Conservation (phyloP, 1,140 invertebrate species). For the Drosophila santomea region DNA sequence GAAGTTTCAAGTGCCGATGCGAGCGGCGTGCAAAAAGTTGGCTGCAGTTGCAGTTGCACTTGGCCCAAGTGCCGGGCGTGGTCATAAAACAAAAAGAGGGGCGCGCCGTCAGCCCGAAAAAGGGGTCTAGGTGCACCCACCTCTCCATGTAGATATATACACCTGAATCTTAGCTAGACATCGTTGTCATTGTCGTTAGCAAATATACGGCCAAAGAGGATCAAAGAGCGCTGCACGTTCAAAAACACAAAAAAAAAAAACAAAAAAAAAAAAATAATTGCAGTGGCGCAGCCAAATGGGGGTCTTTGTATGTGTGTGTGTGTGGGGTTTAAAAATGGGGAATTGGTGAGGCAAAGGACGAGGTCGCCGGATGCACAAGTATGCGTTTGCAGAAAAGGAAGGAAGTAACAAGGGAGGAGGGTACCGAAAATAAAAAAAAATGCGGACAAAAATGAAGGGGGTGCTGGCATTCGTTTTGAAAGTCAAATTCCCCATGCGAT, state of each 20-base stretch:
- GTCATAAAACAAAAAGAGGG: conserved; percentile 68
- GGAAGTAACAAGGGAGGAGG: background rate
- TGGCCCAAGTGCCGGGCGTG: conserved; percentile 72
- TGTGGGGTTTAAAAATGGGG: background rate
- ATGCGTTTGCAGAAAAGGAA: conserved; percentile 14
- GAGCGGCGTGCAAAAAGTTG: conserved; percentile 71
- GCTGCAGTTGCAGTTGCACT: conserved; percentile 79
- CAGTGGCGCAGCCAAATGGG: conserved; percentile 5
- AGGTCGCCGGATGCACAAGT: conserved; percentile 43
- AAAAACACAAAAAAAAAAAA: conserved; percentile 17
- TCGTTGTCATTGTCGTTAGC: conserved; percentile 75
- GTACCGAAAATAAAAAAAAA: background rate
- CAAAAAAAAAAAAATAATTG: conserved; percentile 56
- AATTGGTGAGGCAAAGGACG: conserved; percentile 18
- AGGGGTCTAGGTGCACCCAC: background rate
- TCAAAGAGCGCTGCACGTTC: conserved; percentile 69
- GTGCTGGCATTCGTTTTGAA: conserved; percentile 39
- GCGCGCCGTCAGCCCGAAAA: background rate
- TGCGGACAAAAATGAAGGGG: background rate
- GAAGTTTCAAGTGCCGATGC: conserved; percentile 71
- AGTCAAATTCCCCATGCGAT: conserved; percentile 61
- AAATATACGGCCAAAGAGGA: conserved; percentile 78
- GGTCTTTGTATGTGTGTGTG: background rate
- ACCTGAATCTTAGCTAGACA: conserved; percentile 65
- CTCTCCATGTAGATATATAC: conserved; percentile 13